Evolutionary conservation across 2,888 invertebrate genomes (phyloP), one percentile per base, ranked within the genome.

Genomic region (Platypus cylindrus): DNA sequence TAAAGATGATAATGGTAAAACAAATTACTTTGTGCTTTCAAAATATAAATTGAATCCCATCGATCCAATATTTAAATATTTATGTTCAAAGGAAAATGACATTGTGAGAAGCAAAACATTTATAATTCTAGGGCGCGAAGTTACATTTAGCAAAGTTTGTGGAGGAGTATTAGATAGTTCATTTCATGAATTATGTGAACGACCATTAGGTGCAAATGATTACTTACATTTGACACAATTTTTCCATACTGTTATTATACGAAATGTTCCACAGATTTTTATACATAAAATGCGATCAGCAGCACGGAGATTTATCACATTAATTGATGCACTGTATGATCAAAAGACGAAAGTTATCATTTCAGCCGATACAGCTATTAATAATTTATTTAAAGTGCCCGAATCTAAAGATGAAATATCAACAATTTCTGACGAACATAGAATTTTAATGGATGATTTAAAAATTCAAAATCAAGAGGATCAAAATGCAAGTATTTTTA

Each of bases 251-350:
- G 79, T 98, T 24, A 77, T 98, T 45, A 81, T 98, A 49, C 68
- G 90, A 48, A 75, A 93, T 60, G 68, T 98, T 30, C 95, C 94
- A 1, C 76, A 79, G 54, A 64, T 98, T 55, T 84, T 78, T 50
- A 61, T 84, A 26, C 37, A 24, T 5, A 71, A 70, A 45, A 65
- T 78, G 27, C 79, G 86, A 58, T 85, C 89, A n/a, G 85, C 87
- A 62, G 78, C 90, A 32, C 70, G 95, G 52, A 70, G 98, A 45
- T 98, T 98, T 59, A 97, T 97, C 41, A 94, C 91, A 1, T 70
- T 98, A 11, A 90, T 98, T 48, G 98, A 98, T 60, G 93, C 94
- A 0, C 68, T 98, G 7, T 98, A 98, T 58, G 95, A 98, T 62
- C 83, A 87, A 54, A 78, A 76, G 66, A 87, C 91, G 40, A 68